Percentiles rank a stretch among this genome's conserved stretches.
These are phyloP conservation scores for Gastrophryne carolinensis DNA, from an alignment of 2,797 vertebrate species.

Conservation along the genomic window DNA sequence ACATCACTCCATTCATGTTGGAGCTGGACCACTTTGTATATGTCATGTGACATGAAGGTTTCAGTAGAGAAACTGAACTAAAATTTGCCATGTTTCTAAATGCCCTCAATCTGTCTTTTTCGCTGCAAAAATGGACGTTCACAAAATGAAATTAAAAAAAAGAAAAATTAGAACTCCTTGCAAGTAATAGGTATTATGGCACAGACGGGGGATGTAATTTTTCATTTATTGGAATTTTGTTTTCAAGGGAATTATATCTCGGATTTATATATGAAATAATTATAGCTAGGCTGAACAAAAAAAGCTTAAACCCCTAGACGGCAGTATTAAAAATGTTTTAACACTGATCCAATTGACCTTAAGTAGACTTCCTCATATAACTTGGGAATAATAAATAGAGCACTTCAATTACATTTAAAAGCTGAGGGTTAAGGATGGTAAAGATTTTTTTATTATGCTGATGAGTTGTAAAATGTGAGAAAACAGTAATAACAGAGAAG, in stretches of 20 bases:
- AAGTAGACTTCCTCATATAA: constrained; percentile 47
- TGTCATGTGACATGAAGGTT: too few species aligned
- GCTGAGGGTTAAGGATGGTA: constrained; percentile 36
- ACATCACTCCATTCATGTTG: too few species aligned
- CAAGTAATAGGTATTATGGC: constrained; percentile 31
- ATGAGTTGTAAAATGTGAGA: constrained; percentile 31
- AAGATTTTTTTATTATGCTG: constrained; percentile 38
- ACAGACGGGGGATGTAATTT: constrained; percentile 36
- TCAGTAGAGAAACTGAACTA: too few species aligned
- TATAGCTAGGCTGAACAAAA: constrained; percentile 40
- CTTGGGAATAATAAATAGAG: constrained; percentile 45
- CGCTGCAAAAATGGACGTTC: background rate
- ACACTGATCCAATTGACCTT: constrained; percentile 38
- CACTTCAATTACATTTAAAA: constrained; percentile 47
- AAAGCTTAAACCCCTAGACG: constrained; percentile 32
- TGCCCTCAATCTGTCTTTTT: background rate
- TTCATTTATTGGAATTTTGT: constrained; percentile 45
- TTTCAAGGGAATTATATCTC: constrained; percentile 49
- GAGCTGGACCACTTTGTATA: too few species aligned
- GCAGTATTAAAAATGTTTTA: constrained; percentile 46
- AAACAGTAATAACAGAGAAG: constrained; percentile 2
- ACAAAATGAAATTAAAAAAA: constrained; percentile 13
- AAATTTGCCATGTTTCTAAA: background rate
- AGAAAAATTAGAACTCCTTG: constrained; percentile 25
- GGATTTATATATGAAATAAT: constrained; percentile 43